Evolutionary conservation across 2,797 vertebrate species (phyloP).

Genomic region (Anas capensis): DNA sequence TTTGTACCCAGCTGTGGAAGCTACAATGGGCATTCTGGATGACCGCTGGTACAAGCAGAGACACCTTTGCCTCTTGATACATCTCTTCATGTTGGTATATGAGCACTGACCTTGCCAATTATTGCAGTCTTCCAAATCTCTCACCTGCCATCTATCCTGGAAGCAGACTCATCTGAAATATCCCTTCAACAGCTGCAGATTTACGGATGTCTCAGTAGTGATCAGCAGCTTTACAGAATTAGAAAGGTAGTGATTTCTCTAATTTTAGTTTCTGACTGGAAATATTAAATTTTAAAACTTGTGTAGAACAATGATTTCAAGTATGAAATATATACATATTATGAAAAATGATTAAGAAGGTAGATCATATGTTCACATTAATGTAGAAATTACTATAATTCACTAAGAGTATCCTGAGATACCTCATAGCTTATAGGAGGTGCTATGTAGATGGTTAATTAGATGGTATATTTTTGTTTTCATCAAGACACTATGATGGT

Average conservation of each 20-base stretch:
- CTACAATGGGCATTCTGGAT: background rate
- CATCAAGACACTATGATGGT: background rate
- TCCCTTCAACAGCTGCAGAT: background rate
- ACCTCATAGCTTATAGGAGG: background rate
- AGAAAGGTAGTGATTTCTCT: background rate
- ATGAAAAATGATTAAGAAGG: background rate
- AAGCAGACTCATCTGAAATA: background rate
- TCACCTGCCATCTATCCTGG: background rate
- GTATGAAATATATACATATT: background rate
- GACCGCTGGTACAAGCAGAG: background rate
- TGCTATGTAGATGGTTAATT: background rate
- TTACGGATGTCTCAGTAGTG: background rate
- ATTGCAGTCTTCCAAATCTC: background rate
- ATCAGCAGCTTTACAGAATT: background rate
- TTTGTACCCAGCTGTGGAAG: background rate
- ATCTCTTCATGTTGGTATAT: background rate
- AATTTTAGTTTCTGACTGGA: background rate
- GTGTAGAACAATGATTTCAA: background rate
- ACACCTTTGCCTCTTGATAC: background rate
- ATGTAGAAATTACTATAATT: background rate
- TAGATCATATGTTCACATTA: background rate
- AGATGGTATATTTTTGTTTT: background rate
- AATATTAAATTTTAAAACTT: background rate
- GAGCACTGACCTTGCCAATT: background rate
- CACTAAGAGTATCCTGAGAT: background rate